A percentile compares a stretch with the other conserved stretches of the same genome.
phyloP scores from a whole-genome alignment of 2,113 vertebrate genomes.

The Cheilinus undulatus region DNA sequence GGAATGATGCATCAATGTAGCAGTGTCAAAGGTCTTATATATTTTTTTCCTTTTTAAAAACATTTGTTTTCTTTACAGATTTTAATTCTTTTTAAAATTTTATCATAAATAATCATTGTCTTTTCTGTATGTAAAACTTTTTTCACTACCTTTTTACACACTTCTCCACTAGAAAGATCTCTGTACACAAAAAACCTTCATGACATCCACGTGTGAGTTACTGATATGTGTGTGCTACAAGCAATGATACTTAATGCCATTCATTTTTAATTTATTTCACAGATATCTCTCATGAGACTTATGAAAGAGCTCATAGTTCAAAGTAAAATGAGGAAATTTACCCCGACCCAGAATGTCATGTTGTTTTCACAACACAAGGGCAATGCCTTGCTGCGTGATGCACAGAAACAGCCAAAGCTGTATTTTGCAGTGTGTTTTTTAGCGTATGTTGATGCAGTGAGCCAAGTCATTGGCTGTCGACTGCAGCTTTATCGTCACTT shows the following conservation, averaged over 20 bases:
- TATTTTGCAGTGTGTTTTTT: constrained; percentile 18
- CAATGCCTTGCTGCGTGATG: neutral
- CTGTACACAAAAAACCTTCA: neutral
- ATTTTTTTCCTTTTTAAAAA: too few relatives aligned
- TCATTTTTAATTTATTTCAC: neutral
- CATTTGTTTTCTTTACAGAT: too few relatives aligned
- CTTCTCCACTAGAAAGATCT: neutral
- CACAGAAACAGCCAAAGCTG: neutral
- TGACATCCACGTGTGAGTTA: neutral
- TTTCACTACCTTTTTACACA: too few relatives aligned
- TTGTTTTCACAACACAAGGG: neutral
- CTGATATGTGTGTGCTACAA: neutral
- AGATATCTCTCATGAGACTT: neutral
- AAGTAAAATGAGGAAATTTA: neutral
- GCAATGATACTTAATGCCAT: neutral
- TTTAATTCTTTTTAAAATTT: too few relatives aligned
- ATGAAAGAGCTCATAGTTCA: neutral
- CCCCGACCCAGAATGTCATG: neutral
- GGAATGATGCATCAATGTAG: too few relatives aligned
- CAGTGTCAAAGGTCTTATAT: too few relatives aligned
- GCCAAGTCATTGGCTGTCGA: constrained; percentile 7
- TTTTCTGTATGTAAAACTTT: too few relatives aligned
- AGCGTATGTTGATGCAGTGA: constrained; percentile 15
- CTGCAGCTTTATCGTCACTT: constrained; percentile 56
- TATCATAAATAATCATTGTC: too few relatives aligned